These are phyloP conservation scores for Drosophila repleta DNA, from an alignment of 1,140 invertebrate species.

Conservation along the genomic window DNA sequence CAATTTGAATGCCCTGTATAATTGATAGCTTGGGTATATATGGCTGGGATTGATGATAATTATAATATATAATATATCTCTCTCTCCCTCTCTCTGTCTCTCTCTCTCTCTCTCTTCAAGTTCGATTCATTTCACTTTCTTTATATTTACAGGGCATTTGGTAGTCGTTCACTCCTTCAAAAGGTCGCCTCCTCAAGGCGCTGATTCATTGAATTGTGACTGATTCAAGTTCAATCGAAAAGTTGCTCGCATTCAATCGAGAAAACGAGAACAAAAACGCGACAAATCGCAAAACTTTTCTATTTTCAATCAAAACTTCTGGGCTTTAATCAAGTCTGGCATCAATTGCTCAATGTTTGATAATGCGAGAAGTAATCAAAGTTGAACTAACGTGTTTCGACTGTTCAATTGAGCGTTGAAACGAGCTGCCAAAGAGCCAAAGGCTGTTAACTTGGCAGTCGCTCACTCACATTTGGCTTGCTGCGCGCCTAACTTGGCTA, in stretches of 20 bases:
- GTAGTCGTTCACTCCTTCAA: neutral
- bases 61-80: no score
- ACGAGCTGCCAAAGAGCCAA: constrained; percentile 5
- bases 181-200: neutral
- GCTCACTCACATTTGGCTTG: constrained; percentile 21
- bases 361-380: constrained; percentile 27
- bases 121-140: neutral
- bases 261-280: no score
- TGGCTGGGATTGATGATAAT: no score
- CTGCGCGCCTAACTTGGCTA: constrained; percentile 3
- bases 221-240: constrained; percentile 6
- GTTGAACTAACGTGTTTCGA: constrained; percentile 18
- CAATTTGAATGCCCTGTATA: neutral
- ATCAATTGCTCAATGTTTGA: constrained; percentile 2
- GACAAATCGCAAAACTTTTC: no score
- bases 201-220: constrained; percentile 6
- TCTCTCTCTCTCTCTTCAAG: no score
- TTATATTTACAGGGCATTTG: neutral
- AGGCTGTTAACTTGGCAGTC: constrained; percentile 8
- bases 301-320: neutral
- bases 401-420: constrained; percentile 18
- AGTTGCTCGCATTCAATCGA: no score
- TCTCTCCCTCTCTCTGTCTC: no score
- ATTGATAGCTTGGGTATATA: neutral
- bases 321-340: neutral